These are phyloP conservation scores for Euura lappo DNA, from an alignment of 1,140 invertebrate species.

Conservation along the genomic window DNA sequence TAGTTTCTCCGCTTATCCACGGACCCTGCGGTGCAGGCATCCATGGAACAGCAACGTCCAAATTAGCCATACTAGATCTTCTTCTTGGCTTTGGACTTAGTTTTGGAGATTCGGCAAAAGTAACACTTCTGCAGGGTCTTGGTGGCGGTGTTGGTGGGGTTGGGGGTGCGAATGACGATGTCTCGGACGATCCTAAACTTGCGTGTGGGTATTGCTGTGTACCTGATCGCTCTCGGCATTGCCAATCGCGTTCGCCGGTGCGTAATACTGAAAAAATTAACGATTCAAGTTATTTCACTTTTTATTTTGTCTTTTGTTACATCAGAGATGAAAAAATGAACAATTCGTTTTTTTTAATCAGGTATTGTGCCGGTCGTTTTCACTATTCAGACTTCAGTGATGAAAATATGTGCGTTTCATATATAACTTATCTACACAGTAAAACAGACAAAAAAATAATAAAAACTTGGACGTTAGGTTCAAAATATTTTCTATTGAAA, in stretches of 20 bases:
- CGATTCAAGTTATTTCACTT: slow-evolving; percentile 21
- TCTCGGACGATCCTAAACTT: slow-evolving; percentile 64
- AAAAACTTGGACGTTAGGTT: no score
- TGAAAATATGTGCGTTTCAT: no score
- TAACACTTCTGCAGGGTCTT: slow-evolving; percentile 48
- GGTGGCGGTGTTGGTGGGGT: slow-evolving; percentile 48
- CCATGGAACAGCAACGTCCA: slow-evolving; percentile 55
- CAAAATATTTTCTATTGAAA: no score
- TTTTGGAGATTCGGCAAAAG: slow-evolving; percentile 52
- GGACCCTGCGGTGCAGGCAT: slow-evolving; percentile 53
- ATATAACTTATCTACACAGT: no score
- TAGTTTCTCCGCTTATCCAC: slow-evolving; percentile 34
- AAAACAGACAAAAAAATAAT: no score
- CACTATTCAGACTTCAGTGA: no score
- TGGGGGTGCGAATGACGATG: slow-evolving; percentile 42
- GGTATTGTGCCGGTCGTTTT: no score
- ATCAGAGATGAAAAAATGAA: no score
- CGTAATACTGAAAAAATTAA: slow-evolving; percentile 74
- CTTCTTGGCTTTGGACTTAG: slow-evolving; percentile 42
- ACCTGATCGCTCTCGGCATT: slow-evolving; percentile 72
- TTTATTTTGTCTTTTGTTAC: no score
- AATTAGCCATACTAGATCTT: slow-evolving; percentile 35
- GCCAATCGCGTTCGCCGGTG: slow-evolving; percentile 75
- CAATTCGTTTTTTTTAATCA: no score
- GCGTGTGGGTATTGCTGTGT: slow-evolving; percentile 80